These are phyloP conservation scores for Mirounga angustirostris DNA, from an alignment of 2,113 vertebrate species.

Conservation along the genomic window DNA sequence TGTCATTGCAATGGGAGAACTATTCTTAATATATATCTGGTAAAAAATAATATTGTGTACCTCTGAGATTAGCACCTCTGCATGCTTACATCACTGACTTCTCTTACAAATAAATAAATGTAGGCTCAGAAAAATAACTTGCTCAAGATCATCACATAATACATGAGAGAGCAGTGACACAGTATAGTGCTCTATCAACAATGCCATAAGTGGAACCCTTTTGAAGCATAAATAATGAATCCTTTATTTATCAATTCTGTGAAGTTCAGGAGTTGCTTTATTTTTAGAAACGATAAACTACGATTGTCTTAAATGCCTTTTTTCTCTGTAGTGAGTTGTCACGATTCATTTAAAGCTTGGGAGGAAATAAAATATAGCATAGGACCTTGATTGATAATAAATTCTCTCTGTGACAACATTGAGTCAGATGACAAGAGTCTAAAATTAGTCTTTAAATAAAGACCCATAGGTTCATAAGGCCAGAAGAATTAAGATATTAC, in stretches of 20 bases:
- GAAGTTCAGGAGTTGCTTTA: not conserved
- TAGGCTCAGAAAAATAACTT: not conserved
- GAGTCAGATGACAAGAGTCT: constrained; percentile 81
- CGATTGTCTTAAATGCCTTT: constrained; percentile 69
- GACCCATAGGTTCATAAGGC: constrained; percentile 72
- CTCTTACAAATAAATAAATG: not conserved
- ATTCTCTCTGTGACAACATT: constrained; percentile 77
- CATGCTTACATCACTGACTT: not conserved
- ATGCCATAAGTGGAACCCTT: not conserved
- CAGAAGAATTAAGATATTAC: constrained; percentile 75
- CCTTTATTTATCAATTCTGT: not conserved
- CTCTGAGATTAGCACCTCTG: not conserved
- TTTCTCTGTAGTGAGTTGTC: constrained; percentile 68
- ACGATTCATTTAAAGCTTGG: constrained; percentile 71
- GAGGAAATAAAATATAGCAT: constrained; percentile 81
- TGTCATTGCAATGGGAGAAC: not conserved
- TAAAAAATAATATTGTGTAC: not conserved
- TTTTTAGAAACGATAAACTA: constrained; percentile 30
- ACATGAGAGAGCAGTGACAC: not conserved
- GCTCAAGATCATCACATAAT: not conserved
- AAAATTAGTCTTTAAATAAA: constrained; percentile 84
- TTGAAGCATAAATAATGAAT: not conserved
- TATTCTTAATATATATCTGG: not conserved
- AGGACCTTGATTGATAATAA: constrained; percentile 83
- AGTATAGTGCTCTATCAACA: not conserved